Percentiles rank a stretch among this genome's conserved stretches.
Evolutionary conservation across 2,113 vertebrate genomes (phyloP).

Genomic region (Onychostruthus taczanowskii): DNA sequence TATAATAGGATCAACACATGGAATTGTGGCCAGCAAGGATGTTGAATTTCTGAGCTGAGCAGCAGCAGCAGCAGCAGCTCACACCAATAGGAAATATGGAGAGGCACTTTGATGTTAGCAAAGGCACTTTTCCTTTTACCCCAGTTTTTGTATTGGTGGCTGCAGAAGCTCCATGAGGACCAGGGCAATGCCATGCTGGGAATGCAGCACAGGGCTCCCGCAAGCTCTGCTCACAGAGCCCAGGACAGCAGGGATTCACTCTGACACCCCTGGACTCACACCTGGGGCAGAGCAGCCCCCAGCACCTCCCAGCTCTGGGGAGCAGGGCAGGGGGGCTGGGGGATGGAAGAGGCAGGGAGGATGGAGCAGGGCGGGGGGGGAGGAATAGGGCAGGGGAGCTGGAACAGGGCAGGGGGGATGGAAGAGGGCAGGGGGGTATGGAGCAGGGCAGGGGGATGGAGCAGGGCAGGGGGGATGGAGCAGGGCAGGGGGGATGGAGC

Average conservation of each 20-base stretch:
- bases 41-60: neutral
- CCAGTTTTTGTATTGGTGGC: neutral
- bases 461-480: neutral
- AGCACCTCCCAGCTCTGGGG: neutral
- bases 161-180: neutral
- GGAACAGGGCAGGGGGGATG: too few relatives aligned
- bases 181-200: neutral
- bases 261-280: neutral
- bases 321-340: neutral
- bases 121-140: neutral
- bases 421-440: neutral
- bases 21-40: neutral
- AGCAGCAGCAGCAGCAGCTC: neutral
- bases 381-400: too few relatives aligned
- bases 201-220: neutral
- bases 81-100: neutral
- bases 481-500: too few relatives aligned
- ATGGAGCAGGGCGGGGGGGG: neutral
- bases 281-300: neutral
- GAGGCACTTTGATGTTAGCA: neutral
- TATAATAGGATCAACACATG: neutral
- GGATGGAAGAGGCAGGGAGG: neutral
- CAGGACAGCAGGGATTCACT: fast-evolving
- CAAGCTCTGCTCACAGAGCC: neutral
- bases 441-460: neutral